Conservation (phyloP, 1,140 invertebrate species). For the Ectropis grisescens region DNA sequence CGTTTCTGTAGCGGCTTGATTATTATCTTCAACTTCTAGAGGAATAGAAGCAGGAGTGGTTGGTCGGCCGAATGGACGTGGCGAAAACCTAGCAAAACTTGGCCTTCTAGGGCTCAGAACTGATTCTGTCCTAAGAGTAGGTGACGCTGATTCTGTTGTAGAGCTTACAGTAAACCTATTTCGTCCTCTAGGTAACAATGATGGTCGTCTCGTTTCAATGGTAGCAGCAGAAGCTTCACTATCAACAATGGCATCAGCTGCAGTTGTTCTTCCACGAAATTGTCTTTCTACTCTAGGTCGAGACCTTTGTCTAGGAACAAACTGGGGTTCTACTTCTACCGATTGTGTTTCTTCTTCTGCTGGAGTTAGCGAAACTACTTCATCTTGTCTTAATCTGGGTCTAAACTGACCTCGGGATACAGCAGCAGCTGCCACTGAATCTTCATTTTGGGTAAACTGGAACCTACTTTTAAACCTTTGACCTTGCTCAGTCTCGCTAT, state of each 20-base stretch:
- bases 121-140: slow-evolving; percentile 19
- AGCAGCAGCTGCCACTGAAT: slow-evolving; percentile 42
- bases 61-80: slow-evolving; percentile 47
- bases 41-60: slow-evolving; percentile 13
- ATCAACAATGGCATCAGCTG: slow-evolving; percentile 39
- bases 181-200: slow-evolving; percentile 35
- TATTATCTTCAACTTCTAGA: slow-evolving; percentile 15
- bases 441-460: slow-evolving; percentile 25
- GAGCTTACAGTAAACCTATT: slow-evolving; percentile 32
- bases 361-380: slow-evolving; percentile 36
- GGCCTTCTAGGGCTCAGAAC: slow-evolving; percentile 30
- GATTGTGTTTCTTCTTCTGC: slow-evolving; percentile 25
- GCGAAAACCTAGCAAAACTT: slow-evolving; percentile 52
- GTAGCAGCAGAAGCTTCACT: slow-evolving; percentile 53
- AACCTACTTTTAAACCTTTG: slow-evolving; percentile 34
- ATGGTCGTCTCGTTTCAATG: slow-evolving; percentile 36
- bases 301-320: slow-evolving; percentile 21
- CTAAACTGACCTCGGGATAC: slow-evolving; percentile 36
- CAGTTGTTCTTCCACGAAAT: slow-evolving; percentile 25
- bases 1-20: slow-evolving; percentile 11
- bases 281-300: slow-evolving; percentile 18
- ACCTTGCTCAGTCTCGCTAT: slow-evolving; percentile 12
- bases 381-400: slow-evolving; percentile 29
- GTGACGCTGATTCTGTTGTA: slow-evolving; percentile 25
- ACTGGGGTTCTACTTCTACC: slow-evolving; percentile 24